Percentiles rank a stretch among this genome's conserved stretches.
phyloP scores from a whole-genome alignment of 2,113 vertebrate species.

The Phylloscopus trochiloides region DNA sequence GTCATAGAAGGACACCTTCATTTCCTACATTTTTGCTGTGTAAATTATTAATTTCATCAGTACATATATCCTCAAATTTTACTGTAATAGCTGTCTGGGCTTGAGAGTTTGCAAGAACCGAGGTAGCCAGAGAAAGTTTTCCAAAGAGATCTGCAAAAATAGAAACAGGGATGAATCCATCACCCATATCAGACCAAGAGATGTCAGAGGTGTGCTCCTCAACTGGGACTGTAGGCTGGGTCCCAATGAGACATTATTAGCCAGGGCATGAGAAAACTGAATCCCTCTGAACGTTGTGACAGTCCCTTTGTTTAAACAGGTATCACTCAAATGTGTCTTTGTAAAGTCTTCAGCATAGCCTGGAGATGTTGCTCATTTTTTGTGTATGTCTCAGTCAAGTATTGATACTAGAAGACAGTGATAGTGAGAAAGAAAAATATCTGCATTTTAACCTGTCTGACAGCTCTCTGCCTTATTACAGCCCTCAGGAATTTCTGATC shows the following conservation, averaged over 20 bases:
- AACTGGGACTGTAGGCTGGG: accelerated
- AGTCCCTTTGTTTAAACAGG: not conserved
- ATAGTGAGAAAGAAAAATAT: not conserved
- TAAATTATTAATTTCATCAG: not conserved
- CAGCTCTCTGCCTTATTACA: not conserved
- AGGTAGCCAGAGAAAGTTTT: not conserved
- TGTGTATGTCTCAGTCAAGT: not conserved
- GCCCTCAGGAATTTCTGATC: not conserved
- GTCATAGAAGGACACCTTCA: not conserved
- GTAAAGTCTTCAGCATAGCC: not conserved
- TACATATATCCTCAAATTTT: not conserved
- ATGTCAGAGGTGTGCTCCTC: not conserved
- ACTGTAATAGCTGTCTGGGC: not conserved
- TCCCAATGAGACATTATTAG: not conserved
- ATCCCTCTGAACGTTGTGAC: not conserved
- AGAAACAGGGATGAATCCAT: accelerated
- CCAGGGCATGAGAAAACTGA: not conserved
- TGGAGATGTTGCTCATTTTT: not conserved
- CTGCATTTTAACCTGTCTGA: not conserved
- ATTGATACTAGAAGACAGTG: not conserved
- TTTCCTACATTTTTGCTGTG: not conserved
- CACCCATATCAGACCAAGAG: not conserved
- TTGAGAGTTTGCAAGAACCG: not conserved
- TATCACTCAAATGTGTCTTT: not conserved
- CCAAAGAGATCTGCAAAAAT: not conserved